Conservation (phyloP, 1,140 invertebrate genomes). For the Lordiphosa collinella region DNA sequence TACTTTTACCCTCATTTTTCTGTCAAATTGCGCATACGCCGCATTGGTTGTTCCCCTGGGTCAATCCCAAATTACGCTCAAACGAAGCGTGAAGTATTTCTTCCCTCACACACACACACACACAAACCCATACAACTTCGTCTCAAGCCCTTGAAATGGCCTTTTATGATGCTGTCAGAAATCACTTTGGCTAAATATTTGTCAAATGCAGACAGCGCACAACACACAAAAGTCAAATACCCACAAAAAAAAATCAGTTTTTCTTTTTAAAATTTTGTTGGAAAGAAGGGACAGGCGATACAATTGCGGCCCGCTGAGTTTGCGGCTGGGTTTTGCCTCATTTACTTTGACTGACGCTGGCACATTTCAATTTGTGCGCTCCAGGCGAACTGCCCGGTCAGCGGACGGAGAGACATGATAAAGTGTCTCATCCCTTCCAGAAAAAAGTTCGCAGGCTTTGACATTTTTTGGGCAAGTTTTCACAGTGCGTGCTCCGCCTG, state of each 20-base stretch:
- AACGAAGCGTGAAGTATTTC: slow-evolving; percentile 56
- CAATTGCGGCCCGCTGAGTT: slow-evolving; percentile 28
- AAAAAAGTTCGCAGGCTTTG: slow-evolving; percentile 29
- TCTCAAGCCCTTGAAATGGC: slow-evolving; percentile 1
- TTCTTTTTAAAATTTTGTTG: slow-evolving; percentile 10
- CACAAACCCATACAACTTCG: neutral
- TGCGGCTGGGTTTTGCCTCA: slow-evolving; percentile 61
- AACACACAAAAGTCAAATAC: slow-evolving; percentile 47
- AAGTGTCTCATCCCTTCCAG: slow-evolving; percentile 48
- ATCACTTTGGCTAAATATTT: slow-evolving; percentile 72
- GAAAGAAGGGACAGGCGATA: slow-evolving; percentile 13
- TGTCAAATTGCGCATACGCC: slow-evolving; percentile 62
- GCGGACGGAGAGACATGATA: slow-evolving; percentile 57
- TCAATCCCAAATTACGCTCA: slow-evolving; percentile 51
- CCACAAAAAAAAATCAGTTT: slow-evolving; percentile 10
- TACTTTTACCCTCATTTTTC: slow-evolving; percentile 12
- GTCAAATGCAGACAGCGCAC: slow-evolving; percentile 41
- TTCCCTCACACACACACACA: neutral
- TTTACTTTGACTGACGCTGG: slow-evolving; percentile 57
- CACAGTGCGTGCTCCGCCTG: slow-evolving; percentile 42
- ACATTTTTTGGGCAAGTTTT: slow-evolving; percentile 42
- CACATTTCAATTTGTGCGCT: slow-evolving; percentile 69
- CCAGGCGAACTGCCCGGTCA: slow-evolving; percentile 45
- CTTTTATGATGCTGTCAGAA: slow-evolving; percentile 63
- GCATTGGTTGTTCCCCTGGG: slow-evolving; percentile 36